These are phyloP conservation scores for Zoanthus sociatus DNA, from an alignment of 92 coral and sea anemone genomes.

Conservation along the genomic window DNA sequence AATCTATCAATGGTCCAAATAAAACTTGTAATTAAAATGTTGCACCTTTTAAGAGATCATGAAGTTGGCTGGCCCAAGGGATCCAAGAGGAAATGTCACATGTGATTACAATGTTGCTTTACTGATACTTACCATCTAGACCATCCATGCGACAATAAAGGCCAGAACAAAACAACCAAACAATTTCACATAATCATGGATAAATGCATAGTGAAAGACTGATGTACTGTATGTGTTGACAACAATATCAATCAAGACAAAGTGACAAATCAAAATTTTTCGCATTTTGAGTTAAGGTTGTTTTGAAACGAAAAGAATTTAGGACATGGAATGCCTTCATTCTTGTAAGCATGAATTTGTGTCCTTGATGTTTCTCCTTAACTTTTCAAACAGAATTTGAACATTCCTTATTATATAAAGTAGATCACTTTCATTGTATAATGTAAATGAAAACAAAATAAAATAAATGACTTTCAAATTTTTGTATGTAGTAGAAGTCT, in stretches of 20 bases:
- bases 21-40: not conserved
- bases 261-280: not conserved
- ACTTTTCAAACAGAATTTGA: conserved; percentile 11
- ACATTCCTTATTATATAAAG: not conserved
- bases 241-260: not conserved
- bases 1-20: not conserved
- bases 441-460: not conserved
- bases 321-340: conserved; percentile 46
- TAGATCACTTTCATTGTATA: not conserved
- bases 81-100: conserved; percentile 97
- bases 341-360: not conserved
- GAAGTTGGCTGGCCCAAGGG: conserved; percentile 31
- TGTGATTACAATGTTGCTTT: conserved; percentile 22
- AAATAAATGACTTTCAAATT: not conserved
- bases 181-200: conserved; percentile 23
- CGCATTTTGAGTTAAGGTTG: conserved; percentile 27
- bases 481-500: not conserved
- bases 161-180: conserved; percentile 49
- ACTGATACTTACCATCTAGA: conserved; percentile 58
- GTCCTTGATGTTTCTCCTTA: conserved; percentile 33
- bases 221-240: not conserved
- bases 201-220: not conserved
- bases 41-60: not conserved
- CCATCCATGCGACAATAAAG: conserved; percentile 41
- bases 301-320: conserved; percentile 6